Conservation (phyloP, 2,113 vertebrate genomes). For the Semnopithecus entellus region DNA sequence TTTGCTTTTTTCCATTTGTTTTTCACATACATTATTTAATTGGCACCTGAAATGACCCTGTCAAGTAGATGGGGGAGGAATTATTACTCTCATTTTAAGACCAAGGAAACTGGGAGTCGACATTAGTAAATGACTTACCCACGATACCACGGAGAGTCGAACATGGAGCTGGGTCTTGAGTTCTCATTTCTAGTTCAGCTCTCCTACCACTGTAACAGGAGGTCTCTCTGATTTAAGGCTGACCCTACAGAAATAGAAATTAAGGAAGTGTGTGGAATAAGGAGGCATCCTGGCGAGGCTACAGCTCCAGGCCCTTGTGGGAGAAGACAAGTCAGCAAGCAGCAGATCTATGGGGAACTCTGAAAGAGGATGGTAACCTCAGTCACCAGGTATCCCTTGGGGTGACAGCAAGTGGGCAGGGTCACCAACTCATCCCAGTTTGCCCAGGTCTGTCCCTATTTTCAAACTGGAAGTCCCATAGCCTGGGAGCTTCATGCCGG, state of each 20-base stretch:
- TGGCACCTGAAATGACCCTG: neutral
- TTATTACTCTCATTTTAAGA: neutral
- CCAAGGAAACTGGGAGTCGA: neutral
- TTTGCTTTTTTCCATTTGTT: neutral
- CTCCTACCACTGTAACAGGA: neutral
- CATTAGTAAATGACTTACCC: neutral
- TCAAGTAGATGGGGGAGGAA: neutral
- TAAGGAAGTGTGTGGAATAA: neutral
- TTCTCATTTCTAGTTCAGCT: neutral
- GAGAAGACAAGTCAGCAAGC: neutral
- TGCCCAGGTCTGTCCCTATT: neutral
- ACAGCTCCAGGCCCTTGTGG: fast-evolving
- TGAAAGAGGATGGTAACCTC: neutral
- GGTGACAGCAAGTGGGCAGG: neutral
- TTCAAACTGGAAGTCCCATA: neutral
- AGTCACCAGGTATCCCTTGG: neutral
- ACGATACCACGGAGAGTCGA: neutral
- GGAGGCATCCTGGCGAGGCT: neutral
- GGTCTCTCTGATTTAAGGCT: neutral
- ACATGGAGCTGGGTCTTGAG: neutral
- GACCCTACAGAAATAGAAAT: neutral
- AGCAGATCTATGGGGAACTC: neutral
- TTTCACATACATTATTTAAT: neutral
- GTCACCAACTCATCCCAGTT: neutral
- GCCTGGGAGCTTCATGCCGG: neutral